A percentile compares a stretch with the other conserved stretches of the same genome.
phyloP scores from a whole-genome alignment of 1,140 invertebrate genomes.

The Fopius arisanus region DNA sequence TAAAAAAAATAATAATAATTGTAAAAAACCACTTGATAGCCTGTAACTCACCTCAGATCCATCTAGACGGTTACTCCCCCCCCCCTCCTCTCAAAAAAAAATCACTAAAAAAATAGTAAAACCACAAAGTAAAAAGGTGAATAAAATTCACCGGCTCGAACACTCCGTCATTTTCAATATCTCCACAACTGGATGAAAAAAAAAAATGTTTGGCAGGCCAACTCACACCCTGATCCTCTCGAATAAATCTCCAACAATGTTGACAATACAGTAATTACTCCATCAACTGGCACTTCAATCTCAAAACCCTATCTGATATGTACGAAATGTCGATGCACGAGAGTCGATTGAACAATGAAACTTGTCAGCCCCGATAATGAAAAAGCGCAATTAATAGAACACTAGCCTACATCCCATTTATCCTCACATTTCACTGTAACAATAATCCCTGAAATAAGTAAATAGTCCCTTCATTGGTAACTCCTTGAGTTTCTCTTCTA shows the following conservation, averaged over 20 bases:
- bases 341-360: too few species aligned
- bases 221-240: too few species aligned
- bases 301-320: neutral
- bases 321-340: neutral
- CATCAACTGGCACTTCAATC: neutral
- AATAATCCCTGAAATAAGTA: neutral
- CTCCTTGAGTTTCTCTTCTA: slow-evolving; percentile 36
- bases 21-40: too few species aligned
- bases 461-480: neutral
- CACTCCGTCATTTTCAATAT: neutral
- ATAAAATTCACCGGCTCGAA: neutral
- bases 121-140: neutral
- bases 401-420: neutral
- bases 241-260: neutral
- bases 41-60: neutral
- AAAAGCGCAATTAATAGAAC: neutral
- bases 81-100: neutral
- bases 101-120: neutral
- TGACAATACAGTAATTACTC: neutral
- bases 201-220: too few species aligned
- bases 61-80: neutral
- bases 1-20: neutral
- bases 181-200: neutral
- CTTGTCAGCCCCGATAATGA: neutral
- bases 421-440: neutral